Evolutionary conservation across 2,113 vertebrate species (phyloP), one percentile per base, ranked within the genome.

Genomic region (Nothoprocta pentlandii): DNA sequence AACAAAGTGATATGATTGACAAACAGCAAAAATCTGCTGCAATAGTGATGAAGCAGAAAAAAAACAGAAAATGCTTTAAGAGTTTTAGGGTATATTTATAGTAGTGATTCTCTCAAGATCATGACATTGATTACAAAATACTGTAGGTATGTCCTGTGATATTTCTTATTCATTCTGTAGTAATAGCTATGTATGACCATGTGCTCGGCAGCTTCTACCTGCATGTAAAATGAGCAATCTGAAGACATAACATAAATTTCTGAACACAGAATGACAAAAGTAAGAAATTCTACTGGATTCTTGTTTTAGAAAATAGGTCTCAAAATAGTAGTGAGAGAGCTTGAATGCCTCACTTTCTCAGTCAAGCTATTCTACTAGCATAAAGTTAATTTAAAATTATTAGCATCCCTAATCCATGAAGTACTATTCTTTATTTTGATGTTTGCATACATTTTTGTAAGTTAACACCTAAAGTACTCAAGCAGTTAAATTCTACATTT

Each of bases 321-420:
- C 17, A 62, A 25, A 41, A 39, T 3, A 63, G 41, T 26, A 2
- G 2, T 7, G 16, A n/a, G 0, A 0, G 16, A 59, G 16, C 5
- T 23, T 16, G 49, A 82, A 41, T 42, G 8, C 25, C 36, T 84
- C 4, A 13, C 77, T 90, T 90, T 64, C 90, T 10, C 39, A 34
- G 30, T 17, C 10, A 6, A 73, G 13, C 32, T 6, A 47, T 73
- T 85, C 30, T 46, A 8, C 5, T 30, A 58, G 2, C 12, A 67
- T 53, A 80, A 17, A 85, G n/a, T 0, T 10, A 58, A 70, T 28
- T 36, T 10, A n/a, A 69, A 70, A 54, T 16, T 70, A 58, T 36
- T 73, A 53, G 16, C 70, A 64, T 20, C 12, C 19, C 3, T 51
- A 49, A 63, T 80, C 2, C 12, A 61, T 63, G 23, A 74, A 77